A percentile compares a stretch with the other conserved stretches of the same genome.
phyloP scores from a whole-genome alignment of 2,113 vertebrate genomes.

The Gila orcuttii region DNA sequence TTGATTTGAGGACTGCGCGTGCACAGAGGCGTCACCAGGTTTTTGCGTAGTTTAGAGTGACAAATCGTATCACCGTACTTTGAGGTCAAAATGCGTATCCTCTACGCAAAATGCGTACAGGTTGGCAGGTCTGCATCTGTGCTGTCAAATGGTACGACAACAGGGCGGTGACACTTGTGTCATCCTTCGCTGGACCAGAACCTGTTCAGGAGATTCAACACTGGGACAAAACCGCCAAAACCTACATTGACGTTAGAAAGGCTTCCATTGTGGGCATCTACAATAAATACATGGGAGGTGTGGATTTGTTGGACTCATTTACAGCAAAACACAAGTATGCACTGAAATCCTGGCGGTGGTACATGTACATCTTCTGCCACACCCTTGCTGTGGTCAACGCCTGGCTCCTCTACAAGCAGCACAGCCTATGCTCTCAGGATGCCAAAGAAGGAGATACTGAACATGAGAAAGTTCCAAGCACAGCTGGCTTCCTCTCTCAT shows the following conservation, averaged over 20 bases:
- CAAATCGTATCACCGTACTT: too few species aligned
- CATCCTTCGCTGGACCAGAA: slow-evolving; percentile 12
- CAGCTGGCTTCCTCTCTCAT: slow-evolving; percentile 49
- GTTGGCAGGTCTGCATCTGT: too few species aligned
- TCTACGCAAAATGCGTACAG: too few species aligned
- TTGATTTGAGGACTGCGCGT: too few species aligned
- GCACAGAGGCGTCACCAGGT: too few species aligned
- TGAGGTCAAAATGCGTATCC: too few species aligned
- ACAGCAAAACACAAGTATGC: slow-evolving; percentile 43
- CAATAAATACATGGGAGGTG: slow-evolving; percentile 34
- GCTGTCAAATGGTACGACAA: too few species aligned
- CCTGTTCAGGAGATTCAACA: slow-evolving; percentile 36
- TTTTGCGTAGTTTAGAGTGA: too few species aligned
- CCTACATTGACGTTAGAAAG: slow-evolving; percentile 32
- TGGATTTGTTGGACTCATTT: slow-evolving; percentile 38
- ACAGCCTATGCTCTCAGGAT: slow-evolving; percentile 43
- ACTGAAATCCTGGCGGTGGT: slow-evolving; percentile 36
- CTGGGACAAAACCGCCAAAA: slow-evolving; percentile 43
- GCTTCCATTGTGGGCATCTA: slow-evolving; percentile 37
- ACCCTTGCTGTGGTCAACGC: slow-evolving; percentile 38
- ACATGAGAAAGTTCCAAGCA: slow-evolving; percentile 13
- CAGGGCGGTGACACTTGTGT: too few species aligned
- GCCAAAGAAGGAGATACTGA: slow-evolving; percentile 4
- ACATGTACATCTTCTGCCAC: slow-evolving; percentile 50
- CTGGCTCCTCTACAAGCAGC: slow-evolving; percentile 45